These are phyloP conservation scores for Porites rus DNA, from an alignment of 92 coral and sea anemone species.

Conservation along the genomic window DNA sequence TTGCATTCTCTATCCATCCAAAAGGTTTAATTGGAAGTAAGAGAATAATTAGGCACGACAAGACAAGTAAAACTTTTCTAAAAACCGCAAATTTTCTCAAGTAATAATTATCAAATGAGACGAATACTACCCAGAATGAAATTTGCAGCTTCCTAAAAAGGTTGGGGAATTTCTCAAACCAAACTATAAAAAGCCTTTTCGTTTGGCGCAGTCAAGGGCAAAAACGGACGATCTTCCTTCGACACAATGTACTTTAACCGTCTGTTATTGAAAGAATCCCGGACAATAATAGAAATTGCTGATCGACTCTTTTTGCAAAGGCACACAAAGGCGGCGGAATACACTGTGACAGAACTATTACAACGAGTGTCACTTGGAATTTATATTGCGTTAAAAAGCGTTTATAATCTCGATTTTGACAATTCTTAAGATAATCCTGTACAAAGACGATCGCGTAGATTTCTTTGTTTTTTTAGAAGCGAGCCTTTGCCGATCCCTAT, in stretches of 20 bases:
- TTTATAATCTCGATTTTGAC: slow-evolving; percentile 26
- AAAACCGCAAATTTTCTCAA: no score
- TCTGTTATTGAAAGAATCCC: slow-evolving; percentile 8
- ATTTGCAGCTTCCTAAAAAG: background rate
- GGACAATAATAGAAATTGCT: background rate
- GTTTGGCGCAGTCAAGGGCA: background rate
- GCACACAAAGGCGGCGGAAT: background rate
- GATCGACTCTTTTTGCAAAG: slow-evolving; percentile 5
- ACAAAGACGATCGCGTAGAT: slow-evolving; percentile 14
- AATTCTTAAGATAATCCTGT: slow-evolving; percentile 36
- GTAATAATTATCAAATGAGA: background rate
- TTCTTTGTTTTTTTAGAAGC: background rate
- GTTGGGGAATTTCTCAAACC: background rate
- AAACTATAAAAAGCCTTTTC: background rate
- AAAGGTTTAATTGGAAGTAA: no score
- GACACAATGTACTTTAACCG: background rate
- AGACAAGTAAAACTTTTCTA: no score
- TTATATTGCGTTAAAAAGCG: slow-evolving; percentile 25
- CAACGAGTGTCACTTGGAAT: slow-evolving; percentile 2
- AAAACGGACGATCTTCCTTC: background rate
- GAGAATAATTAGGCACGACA: no score
- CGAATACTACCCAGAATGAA: background rate
- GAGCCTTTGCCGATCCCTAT: background rate
- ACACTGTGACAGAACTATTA: background rate
- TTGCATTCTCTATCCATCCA: slow-evolving; percentile 17